A percentile compares a stretch with the other conserved stretches of the same genome.
Evolutionary conservation across 2,888 invertebrate genomes (phyloP).

Genomic region (Lamellibrachia satsuma): DNA sequence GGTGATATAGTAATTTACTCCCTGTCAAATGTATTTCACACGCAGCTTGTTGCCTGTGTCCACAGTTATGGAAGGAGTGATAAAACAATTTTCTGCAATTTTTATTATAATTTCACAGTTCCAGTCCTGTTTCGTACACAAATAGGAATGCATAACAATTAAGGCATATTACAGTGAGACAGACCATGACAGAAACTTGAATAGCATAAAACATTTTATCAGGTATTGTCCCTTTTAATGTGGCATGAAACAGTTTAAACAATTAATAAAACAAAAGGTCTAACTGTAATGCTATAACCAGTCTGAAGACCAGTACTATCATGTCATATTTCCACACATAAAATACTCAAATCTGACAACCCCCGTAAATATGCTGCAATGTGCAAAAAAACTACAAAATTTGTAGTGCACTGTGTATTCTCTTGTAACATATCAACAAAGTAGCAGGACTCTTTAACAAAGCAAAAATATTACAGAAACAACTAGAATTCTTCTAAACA

Average conservation of each 20-base stretch:
- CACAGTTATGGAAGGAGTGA: neutral
- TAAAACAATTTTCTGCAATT: neutral
- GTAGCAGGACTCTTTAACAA: neutral
- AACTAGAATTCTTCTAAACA: neutral
- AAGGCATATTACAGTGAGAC: neutral
- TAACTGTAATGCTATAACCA: too few species aligned
- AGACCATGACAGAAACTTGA: neutral
- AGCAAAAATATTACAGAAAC: conserved; percentile 14
- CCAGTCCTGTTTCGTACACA: neutral
- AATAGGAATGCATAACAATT: neutral
- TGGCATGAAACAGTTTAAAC: neutral
- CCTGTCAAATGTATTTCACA: too few species aligned
- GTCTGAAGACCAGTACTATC: neutral
- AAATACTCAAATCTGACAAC: neutral
- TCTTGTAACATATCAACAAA: neutral
- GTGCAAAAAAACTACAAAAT: neutral
- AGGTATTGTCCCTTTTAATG: neutral
- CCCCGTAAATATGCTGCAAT: neutral
- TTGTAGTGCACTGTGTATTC: neutral
- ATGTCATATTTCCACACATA: neutral
- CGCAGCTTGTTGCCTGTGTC: too few species aligned
- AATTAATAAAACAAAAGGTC: too few species aligned
- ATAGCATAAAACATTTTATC: neutral
- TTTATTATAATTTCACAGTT: neutral
- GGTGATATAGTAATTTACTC: too few species aligned